Conservation (phyloP, 2,113 vertebrate species). For the Echinops telfairi region DNA sequence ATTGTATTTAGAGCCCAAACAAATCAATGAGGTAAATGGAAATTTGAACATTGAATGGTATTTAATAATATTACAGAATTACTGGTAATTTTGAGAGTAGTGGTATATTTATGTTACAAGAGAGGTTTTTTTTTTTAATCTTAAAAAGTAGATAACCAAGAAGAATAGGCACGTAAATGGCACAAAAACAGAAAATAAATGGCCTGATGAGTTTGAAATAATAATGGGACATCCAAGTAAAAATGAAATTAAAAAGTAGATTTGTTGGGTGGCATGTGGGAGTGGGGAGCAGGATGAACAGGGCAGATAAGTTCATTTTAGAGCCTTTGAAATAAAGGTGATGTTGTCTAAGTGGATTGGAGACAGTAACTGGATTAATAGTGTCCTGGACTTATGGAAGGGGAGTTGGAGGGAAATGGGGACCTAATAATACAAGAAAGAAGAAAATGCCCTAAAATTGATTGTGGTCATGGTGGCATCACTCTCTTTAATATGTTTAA, state of each 20-base stretch:
- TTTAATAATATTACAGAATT: not conserved
- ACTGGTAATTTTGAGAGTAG: slow-evolving; percentile 25
- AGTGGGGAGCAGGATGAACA: not conserved
- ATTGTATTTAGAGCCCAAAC: slow-evolving; percentile 2
- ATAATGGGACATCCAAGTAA: slow-evolving; percentile 1
- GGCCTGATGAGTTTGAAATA: slow-evolving; percentile 16
- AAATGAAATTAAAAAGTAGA: slow-evolving; percentile 46
- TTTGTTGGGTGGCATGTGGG: not conserved
- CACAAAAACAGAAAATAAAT: not conserved
- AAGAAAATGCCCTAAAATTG: too few relatives aligned
- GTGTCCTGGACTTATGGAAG: too few relatives aligned
- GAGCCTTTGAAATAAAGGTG: not conserved
- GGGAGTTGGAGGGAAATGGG: too few relatives aligned
- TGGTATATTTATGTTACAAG: not conserved
- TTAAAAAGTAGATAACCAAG: not conserved
- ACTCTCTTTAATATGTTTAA: too few relatives aligned
- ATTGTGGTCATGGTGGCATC: too few relatives aligned
- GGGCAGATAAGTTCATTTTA: not conserved
- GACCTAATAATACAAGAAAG: too few relatives aligned
- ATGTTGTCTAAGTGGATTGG: slow-evolving; percentile 2
- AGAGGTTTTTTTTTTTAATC: not conserved
- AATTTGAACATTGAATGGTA: slow-evolving; percentile 17
- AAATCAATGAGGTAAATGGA: not conserved
- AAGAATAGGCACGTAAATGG: not conserved
- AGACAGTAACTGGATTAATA: too few relatives aligned